phyloP scores from a whole-genome alignment of 2,888 invertebrate genomes.

The Aelia acuminata region DNA sequence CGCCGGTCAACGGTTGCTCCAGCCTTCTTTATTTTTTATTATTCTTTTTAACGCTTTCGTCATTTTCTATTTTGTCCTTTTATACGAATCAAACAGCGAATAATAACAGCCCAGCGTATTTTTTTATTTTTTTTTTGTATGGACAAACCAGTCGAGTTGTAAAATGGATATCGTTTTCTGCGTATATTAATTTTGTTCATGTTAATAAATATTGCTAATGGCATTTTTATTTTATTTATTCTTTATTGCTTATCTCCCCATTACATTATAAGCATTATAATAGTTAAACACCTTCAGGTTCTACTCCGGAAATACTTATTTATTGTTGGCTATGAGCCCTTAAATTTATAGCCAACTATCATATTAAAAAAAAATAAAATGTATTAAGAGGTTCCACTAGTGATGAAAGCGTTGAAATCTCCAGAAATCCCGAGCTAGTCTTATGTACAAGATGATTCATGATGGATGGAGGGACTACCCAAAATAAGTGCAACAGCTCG shows the following conservation, averaged over 20 bases:
- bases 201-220: not conserved
- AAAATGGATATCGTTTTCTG: not conserved
- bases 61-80: slow-evolving; percentile 3
- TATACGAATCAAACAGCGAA: not conserved
- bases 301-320: no score
- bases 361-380: no score
- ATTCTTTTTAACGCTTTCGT: not conserved
- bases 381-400: no score
- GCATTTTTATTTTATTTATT: no score
- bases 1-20: not conserved
- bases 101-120: not conserved
- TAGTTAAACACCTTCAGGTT: no score
- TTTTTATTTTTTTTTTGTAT: not conserved
- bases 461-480: no score
- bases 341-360: no score
- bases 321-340: no score
- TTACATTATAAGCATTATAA: not conserved
- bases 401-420: no score
- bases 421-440: no score
- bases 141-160: not conserved
- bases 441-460: no score
- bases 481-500: no score
- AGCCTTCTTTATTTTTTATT: not conserved
- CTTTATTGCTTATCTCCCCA: not conserved
- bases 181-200: not conserved